Conservation (phyloP, 2,888 invertebrate genomes). For the Aradus depressus region DNA sequence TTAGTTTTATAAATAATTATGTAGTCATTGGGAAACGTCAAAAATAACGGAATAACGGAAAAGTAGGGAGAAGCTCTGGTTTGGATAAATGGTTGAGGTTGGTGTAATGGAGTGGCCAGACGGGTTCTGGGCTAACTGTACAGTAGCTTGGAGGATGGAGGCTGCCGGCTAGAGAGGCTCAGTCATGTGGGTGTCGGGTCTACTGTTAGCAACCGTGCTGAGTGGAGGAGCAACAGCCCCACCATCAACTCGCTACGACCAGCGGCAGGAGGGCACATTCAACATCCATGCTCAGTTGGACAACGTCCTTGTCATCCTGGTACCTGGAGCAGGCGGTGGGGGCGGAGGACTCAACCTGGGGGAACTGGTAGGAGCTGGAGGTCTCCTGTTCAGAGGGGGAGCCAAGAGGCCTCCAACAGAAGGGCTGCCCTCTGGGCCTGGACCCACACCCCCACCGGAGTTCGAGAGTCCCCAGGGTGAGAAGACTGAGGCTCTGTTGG, state of each 20-base stretch:
- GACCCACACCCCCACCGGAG: conserved; percentile 14
- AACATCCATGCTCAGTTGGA: conserved; percentile 64
- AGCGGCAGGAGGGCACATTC: conserved; percentile 63
- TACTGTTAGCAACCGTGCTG: no score
- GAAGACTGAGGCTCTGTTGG: neutral
- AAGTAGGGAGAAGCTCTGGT: no score
- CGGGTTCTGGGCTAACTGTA: no score
- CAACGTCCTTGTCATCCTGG: conserved; percentile 59
- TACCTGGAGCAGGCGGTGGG: conserved; percentile 36
- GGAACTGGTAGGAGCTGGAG: no score
- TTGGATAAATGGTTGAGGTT: no score
- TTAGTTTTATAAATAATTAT: no score
- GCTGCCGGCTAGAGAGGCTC: no score
- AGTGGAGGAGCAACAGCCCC: neutral
- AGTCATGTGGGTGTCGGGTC: no score
- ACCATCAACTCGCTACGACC: conserved; percentile 46
- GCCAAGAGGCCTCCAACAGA: conserved; percentile 22
- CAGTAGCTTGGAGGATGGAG: no score
- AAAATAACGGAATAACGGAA: no score
- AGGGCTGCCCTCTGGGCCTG: conserved; percentile 15
- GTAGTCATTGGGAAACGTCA: no score
- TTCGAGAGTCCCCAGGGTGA: conserved; percentile 11
- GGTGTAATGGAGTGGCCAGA: no score
- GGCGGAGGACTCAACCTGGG: conserved; percentile 32
- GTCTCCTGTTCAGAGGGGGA: conserved; percentile 32